Base-by-base conservation (phyloP, 2,888 invertebrate genomes). In the Dusona sp. region DNA sequence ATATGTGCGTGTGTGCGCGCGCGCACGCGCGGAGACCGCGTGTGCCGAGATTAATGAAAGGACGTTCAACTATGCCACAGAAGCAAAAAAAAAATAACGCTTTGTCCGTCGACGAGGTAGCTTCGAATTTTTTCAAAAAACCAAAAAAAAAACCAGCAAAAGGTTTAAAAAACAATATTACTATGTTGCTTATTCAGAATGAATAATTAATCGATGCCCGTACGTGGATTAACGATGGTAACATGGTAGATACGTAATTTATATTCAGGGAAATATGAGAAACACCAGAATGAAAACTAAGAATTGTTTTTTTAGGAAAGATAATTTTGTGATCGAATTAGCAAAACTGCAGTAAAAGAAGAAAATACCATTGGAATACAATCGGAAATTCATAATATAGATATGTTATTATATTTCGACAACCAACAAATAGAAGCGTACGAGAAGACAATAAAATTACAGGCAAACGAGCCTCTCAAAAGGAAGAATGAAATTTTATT, bases 401-500 rank as follows among this genome's bases (percentile, higher is more conserved):
- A 48, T 19, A n/a, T 29, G 33, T n/a, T 13, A 54, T 57, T 36
- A 51, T n/a, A 22, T 64, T 36, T 45, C 29, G 51, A 67, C 25
- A 36, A 38, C 51, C 22, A 51, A 33, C 33, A 45, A 25, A 64
- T 22, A 8, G 1, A 25, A 64, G 8, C 16, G 3, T 45, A n/a
- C 22, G 19, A 65, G 25, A 22, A 65, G n/a, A 51, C 90, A 86
- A 91, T 92, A 90, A 92, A 93, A 93, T 93, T 92, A 92, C 89
- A 89, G 87, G 48, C 82, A n/a, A 48, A 70, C 22, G 89, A 90
- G 90, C 89, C 90, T 90, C 88, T 88, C 19, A 19, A 57, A 90
- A 89, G 79, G 88, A 89, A 75, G 87, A 81, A 90, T 93, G 91
- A 93, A 93, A 93, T 93, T 93, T 93, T 92, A 93, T 93, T 92